Base-by-base conservation (phyloP, 1,140 invertebrate genomes). In the Anastrepha ludens region DNA sequence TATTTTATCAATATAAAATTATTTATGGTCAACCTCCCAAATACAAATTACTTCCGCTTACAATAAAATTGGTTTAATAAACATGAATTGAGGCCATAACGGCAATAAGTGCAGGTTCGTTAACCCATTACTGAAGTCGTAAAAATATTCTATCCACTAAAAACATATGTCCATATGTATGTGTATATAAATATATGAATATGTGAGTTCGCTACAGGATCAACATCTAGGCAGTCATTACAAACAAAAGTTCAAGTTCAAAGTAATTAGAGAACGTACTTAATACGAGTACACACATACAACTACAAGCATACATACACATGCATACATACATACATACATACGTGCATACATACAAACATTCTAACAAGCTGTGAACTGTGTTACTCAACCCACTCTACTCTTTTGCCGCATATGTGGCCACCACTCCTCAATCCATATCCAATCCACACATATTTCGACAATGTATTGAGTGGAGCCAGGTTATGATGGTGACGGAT, bases 201-300 rank as follows among this genome's bases (percentile, higher is more conserved):
- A 41, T 67, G 39, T 20, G 5, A 67, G 39, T 11, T 13, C 2
- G 29, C 64, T 41, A 39, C 29, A 67, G 20, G 39, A 67, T 67
- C 64, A 29, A 3, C 20, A 39, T 8, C 8, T 9, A 39, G 64
- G 64, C 29, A 67, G 29, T 67, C 20, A 39, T 81, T n/a, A 39
- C n/a, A 6, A 8, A 15, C n/a, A 58, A 29, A 62, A 29, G 29
- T 86, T 86, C 58, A 86, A 86, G 85, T 86, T 86, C 85, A 86
- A 60, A 62, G 29, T 7, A 86, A 86, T 62, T 86, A 29, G 15
- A 60, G 39, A 17, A 13, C 29, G 29, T 41, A n/a, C 58, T 62
- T 41, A 86, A 86, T 3, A 81, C 11, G 9, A n/a, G 4, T 50
- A 7, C 29, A 86, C 85, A 11, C 29, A 39, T 20, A 59, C 50